Percentiles rank a stretch among this genome's conserved stretches.
phyloP scores from a whole-genome alignment of 2,113 vertebrate genomes.

The Platycercus adscitus region DNA sequence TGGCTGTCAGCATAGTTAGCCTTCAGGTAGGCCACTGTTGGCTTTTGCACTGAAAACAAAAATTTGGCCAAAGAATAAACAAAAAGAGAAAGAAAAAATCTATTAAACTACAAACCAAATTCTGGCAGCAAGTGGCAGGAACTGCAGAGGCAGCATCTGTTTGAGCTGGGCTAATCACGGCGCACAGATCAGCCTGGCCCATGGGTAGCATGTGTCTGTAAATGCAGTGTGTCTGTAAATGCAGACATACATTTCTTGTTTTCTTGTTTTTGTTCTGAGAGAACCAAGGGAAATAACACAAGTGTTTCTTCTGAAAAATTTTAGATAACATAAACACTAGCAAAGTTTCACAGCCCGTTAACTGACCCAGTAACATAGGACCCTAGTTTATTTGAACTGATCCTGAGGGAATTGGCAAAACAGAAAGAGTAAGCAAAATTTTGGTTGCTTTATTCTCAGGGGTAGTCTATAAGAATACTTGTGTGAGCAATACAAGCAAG shows the following conservation, averaged over 20 bases:
- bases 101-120: neutral
- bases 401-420: neutral
- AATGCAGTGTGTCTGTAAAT: neutral
- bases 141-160: neutral
- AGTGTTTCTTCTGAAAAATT: neutral
- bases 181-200: neutral
- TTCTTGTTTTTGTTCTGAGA: neutral
- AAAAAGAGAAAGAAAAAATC: neutral
- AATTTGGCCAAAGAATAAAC: neutral
- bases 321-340: neutral
- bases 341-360: neutral
- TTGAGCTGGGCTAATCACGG: neutral
- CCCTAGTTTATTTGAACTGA: neutral
- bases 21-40: neutral
- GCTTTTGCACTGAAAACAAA: neutral
- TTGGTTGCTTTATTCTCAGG: neutral
- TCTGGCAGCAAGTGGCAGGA: neutral
- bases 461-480: neutral
- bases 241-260: neutral
- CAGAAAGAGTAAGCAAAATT: conserved; percentile 21
- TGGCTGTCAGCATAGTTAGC: neutral
- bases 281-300: neutral
- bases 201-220: neutral
- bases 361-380: neutral
- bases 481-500: conserved; percentile 15